Conservation (phyloP, 2,797 vertebrate genomes). For the Hyperoplus lanceolatus region DNA sequence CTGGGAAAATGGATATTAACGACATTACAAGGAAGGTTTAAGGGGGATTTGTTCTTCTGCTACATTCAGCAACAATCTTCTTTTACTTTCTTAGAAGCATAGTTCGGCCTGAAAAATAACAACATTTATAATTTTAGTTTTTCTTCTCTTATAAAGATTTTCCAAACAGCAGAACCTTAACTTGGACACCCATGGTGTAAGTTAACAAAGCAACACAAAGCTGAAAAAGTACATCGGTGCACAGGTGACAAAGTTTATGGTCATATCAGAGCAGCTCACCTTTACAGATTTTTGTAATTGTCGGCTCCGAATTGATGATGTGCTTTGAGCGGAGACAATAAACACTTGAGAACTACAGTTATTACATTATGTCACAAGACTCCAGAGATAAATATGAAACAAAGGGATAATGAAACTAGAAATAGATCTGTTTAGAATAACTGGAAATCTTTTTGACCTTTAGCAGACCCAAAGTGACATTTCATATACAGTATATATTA, state of each 20-base stretch:
- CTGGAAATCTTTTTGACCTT: conserved; percentile 49
- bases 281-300: conserved; percentile 31
- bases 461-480: conserved; percentile 14
- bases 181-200: conserved; percentile 32
- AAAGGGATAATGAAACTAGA: conserved; percentile 17
- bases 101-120: conserved; percentile 23
- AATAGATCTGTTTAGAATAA: conserved; percentile 27
- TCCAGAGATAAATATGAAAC: conserved; percentile 35
- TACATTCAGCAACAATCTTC: conserved; percentile 54
- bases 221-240: conserved; percentile 33
- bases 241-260: conserved; percentile 39
- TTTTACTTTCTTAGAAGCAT: conserved; percentile 21
- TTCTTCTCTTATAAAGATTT: conserved; percentile 36
- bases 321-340: conserved; percentile 63
- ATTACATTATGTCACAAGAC: conserved; percentile 37
- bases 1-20: conserved; percentile 13
- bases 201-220: conserved; percentile 27
- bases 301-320: conserved; percentile 40
- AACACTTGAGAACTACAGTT: conserved; percentile 35
- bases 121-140: conserved; percentile 24
- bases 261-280: conserved; percentile 31
- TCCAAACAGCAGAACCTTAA: conserved; percentile 17
- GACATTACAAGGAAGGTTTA: not conserved
- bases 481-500: too few relatives aligned
- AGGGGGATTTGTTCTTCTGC: conserved; percentile 48